Base-by-base conservation (phyloP, 2,113 vertebrate species). In the Amphilophus citrinellus region DNA sequence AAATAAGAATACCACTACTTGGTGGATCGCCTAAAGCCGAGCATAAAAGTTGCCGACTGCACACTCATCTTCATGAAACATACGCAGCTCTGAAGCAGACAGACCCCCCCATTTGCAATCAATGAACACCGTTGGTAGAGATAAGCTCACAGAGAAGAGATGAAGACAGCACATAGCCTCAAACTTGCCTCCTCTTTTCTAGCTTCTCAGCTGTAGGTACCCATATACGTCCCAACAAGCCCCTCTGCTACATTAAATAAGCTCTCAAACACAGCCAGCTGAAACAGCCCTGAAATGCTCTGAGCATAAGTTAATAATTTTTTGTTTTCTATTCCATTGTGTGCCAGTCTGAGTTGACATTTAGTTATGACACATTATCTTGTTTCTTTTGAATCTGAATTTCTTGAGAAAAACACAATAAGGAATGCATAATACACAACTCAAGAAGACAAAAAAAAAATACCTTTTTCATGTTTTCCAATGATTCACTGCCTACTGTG, bases 351-450 rank as follows among this genome's bases (percentile, higher is more conserved):
- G 66, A 53, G 10, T 27, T 53, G 24, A 71, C 66, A 20, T 53
- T 71, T 71, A 71, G 24, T 53, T 71, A 71, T 32, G 42, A 71
- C 24, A 15, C 66, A 13, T 50, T 20, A 53, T 44, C 66, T 10
- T 20, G 10, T 71, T 53, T 71, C 44, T 30, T 71, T 71, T 71
- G 66, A 32, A 13, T 71, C 66, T 71, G 66, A 71, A 71, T 71
- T 71, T 32, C 66, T 71, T 1, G 50, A 53, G 44, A 53, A 53
- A 57, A 71, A 30, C 44, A 71, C 24, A 50, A 30, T 18, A 22
- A 50, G 44, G 44, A 71, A 68, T 30, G 2, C 24, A 50, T 15
- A 71, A 24, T 47, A 4, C 27, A 27, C 15, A 18, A 13, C 5
- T 27, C 18, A 20, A 71, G 42, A 71, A 71, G 24, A 68, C 22